These are phyloP conservation scores for Caenorhabditis sp. DNA, from an alignment of 2,888 invertebrate species.

Conservation along the genomic window DNA sequence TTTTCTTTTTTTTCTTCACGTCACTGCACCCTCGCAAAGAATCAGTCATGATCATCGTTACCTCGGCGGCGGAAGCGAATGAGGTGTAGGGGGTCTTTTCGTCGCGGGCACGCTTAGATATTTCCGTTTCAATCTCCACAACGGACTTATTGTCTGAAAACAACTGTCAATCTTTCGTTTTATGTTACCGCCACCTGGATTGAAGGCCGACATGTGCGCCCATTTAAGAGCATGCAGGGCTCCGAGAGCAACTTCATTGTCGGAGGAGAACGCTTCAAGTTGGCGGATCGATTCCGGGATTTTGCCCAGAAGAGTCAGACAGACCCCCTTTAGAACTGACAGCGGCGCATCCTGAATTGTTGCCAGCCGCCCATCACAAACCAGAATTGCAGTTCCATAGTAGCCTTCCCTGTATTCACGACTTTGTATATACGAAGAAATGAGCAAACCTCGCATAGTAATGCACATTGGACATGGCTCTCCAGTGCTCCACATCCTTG, in stretches of 20 bases:
- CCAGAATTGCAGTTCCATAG: slow-evolving; percentile 61
- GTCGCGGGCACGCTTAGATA: slow-evolving; percentile 17
- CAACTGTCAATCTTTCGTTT: neutral
- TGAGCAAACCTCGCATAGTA: slow-evolving; percentile 49
- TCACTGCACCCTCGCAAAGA: no score
- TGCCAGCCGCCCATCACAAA: slow-evolving; percentile 44
- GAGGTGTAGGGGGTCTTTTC: slow-evolving; percentile 49
- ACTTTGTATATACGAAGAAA: neutral
- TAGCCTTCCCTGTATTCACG: slow-evolving; percentile 59
- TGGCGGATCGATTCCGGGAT: slow-evolving; percentile 71
- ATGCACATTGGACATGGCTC: slow-evolving; percentile 49
- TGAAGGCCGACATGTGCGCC: slow-evolving; percentile 59
- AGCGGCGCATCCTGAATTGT: slow-evolving; percentile 34
- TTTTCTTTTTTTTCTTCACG: no score
- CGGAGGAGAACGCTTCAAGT: slow-evolving; percentile 54
- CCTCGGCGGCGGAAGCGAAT: slow-evolving; percentile 49
- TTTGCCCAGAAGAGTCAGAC: slow-evolving; percentile 59
- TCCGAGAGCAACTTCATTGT: slow-evolving; percentile 55
- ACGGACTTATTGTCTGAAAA: slow-evolving; percentile 59
- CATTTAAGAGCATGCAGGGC: slow-evolving; percentile 56
- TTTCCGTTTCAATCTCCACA: slow-evolving; percentile 55
- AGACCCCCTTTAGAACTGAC: slow-evolving; percentile 55
- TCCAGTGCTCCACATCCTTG: slow-evolving; percentile 47
- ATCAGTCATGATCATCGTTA: no score
- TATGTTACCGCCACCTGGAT: no score